A percentile compares a stretch with the other conserved stretches of the same genome.
phyloP scores from a whole-genome alignment of 2,888 invertebrate genomes.

The Danaus chrysippus region DNA sequence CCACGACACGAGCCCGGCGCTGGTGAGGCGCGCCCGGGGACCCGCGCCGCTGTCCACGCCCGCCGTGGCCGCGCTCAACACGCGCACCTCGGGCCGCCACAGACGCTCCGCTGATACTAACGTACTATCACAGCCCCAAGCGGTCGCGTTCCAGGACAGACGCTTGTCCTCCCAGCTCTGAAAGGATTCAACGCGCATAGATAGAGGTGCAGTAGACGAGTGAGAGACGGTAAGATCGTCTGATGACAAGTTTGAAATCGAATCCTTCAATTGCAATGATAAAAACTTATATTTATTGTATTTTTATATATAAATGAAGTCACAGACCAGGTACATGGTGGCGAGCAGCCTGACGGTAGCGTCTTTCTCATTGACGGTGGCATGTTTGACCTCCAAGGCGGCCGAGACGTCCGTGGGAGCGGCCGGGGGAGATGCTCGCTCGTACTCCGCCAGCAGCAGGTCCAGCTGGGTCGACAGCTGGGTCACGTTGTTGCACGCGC shows the following conservation, averaged over 20 bases:
- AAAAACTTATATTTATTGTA: not conserved
- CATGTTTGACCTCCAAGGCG: constrained; percentile 80
- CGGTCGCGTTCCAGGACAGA: constrained; percentile 83
- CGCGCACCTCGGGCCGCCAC: constrained; percentile 87
- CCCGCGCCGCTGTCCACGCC: constrained; percentile 80
- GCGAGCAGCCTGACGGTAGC: constrained; percentile 74
- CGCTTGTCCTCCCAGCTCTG: constrained; percentile 89
- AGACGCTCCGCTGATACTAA: constrained; percentile 84
- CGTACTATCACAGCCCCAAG: constrained; percentile 80
- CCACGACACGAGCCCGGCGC: constrained; percentile 80
- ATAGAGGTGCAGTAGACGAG: not conserved
- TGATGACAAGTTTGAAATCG: no score
- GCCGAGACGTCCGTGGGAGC: constrained; percentile 68
- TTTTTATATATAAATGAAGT: not conserved
- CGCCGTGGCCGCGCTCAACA: constrained; percentile 83
- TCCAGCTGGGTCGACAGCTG: constrained; percentile 52
- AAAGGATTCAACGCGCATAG: constrained; percentile 20
- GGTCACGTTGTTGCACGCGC: constrained; percentile 49
- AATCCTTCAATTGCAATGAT: not conserved
- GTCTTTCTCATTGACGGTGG: constrained; percentile 82
- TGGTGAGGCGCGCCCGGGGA: constrained; percentile 82
- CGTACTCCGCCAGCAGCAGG: constrained; percentile 64
- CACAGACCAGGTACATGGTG: constrained; percentile 78
- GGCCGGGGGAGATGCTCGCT: constrained; percentile 51
- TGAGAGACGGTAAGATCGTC: no score